Evolutionary conservation across 1,140 invertebrate species (phyloP).

Genomic region (Sesamia nonagrioides): DNA sequence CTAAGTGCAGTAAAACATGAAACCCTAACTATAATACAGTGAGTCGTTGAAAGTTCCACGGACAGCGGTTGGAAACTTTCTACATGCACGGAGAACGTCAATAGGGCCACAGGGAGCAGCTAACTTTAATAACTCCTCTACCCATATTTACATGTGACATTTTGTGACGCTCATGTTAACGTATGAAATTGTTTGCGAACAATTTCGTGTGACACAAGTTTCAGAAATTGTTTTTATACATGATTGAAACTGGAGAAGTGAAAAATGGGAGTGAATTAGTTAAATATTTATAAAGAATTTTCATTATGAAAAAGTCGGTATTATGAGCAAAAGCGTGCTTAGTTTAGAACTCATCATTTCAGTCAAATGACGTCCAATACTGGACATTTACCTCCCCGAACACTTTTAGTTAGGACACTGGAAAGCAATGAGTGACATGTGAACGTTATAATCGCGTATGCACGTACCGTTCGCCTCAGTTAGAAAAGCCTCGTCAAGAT

Average conservation of each 20-base stretch:
- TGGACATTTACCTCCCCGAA: no score
- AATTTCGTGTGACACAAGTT: background rate
- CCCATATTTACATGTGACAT: constrained; percentile 17
- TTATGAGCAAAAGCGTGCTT: no score
- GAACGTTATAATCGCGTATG: no score
- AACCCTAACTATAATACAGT: constrained; percentile 24
- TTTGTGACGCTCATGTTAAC: background rate
- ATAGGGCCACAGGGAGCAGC: constrained; percentile 9
- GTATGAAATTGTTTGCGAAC: background rate
- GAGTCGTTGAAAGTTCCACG: background rate
- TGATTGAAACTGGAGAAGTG: background rate
- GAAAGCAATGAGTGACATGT: no score
- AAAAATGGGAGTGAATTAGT: no score
- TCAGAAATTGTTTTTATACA: background rate
- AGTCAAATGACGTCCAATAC: no score
- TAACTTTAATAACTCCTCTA: constrained; percentile 34
- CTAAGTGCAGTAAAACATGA: constrained; percentile 12
- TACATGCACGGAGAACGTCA: constrained; percentile 12
- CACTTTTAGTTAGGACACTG: no score
- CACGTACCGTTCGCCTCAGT: no score
- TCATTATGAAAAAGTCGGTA: no score
- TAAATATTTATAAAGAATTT: no score
- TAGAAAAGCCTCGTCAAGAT: no score
- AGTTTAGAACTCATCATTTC: no score
- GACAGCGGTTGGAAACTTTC: constrained; percentile 32